Conservation (phyloP, 2,888 invertebrate species). For the Lasioglossum oenotherae region DNA sequence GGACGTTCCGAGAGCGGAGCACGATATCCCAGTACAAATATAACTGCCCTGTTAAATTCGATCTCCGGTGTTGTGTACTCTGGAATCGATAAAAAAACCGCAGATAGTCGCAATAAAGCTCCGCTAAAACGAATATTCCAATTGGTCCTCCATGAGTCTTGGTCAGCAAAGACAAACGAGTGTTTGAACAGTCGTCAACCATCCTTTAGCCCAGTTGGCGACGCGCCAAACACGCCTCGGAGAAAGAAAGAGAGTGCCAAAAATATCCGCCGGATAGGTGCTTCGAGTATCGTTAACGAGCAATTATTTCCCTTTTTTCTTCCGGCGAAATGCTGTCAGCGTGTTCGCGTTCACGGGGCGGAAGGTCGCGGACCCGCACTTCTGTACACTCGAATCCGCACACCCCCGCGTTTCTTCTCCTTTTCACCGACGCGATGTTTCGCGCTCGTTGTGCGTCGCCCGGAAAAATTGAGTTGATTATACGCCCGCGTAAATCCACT, state of each 20-base stretch:
- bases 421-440: background rate
- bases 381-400: background rate
- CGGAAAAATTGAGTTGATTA: slow-evolving; percentile 23
- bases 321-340: slow-evolving; percentile 19
- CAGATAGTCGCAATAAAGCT: slow-evolving; percentile 41
- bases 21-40: background rate
- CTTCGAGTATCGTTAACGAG: slow-evolving; percentile 60
- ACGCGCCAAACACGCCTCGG: slow-evolving; percentile 67
- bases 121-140: slow-evolving; percentile 57
- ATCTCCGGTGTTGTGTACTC: background rate
- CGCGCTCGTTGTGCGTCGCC: background rate
- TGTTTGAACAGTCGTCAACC: slow-evolving; percentile 76
- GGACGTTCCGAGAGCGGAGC: background rate
- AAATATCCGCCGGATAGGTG: slow-evolving; percentile 66
- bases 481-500: background rate
- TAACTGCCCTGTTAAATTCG: background rate
- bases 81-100: slow-evolving; percentile 34
- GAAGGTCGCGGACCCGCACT: slow-evolving; percentile 35
- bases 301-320: slow-evolving; percentile 62
- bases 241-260: slow-evolving; percentile 66
- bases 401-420: background rate
- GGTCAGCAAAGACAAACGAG: slow-evolving; percentile 75
- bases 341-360: slow-evolving; percentile 8
- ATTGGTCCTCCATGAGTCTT: slow-evolving; percentile 64
- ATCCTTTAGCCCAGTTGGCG: slow-evolving; percentile 73